Conservation (phyloP, 2,797 vertebrate species). For the Todus mexicanus region DNA sequence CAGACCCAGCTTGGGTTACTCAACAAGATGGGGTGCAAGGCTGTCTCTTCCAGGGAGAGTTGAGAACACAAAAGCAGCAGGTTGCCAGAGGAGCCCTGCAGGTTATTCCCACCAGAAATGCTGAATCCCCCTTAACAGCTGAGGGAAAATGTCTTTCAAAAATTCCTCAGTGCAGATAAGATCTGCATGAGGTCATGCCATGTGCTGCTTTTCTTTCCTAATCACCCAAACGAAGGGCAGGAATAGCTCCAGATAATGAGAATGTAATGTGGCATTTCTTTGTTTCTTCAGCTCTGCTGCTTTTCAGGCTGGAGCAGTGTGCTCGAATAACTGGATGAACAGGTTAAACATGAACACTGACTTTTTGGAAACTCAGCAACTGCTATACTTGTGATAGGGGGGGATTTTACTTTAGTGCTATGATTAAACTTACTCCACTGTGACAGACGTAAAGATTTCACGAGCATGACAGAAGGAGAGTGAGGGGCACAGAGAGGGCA, state of each 20-base stretch:
- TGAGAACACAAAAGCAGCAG: not conserved
- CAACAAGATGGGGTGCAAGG: not conserved
- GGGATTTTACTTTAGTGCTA: not conserved
- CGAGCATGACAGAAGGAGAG: not conserved
- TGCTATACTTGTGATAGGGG: not conserved
- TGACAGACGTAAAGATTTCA: not conserved
- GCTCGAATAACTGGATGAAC: conserved; percentile 30
- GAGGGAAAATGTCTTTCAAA: not conserved
- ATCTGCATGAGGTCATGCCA: conserved; percentile 38
- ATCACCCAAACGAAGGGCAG: not conserved
- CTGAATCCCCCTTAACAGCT: not conserved
- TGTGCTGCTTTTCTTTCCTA: conserved; percentile 21
- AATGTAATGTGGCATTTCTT: not conserved
- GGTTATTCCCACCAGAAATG: not conserved
- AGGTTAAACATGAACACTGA: not conserved
- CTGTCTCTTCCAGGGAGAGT: not conserved
- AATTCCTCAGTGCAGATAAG: conserved; percentile 5
- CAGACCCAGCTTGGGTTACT: not conserved
- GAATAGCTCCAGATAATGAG: conserved; percentile 1
- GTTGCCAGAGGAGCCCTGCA: not conserved
- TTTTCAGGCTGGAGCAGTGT: not conserved
- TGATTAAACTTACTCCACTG: not conserved
- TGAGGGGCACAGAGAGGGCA: not conserved
- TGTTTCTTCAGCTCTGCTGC: conserved; percentile 24
- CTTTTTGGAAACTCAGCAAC: not conserved